These are phyloP conservation scores for Tipula lateralis DNA, from an alignment of 2,888 invertebrate genomes.

Conservation along the genomic window DNA sequence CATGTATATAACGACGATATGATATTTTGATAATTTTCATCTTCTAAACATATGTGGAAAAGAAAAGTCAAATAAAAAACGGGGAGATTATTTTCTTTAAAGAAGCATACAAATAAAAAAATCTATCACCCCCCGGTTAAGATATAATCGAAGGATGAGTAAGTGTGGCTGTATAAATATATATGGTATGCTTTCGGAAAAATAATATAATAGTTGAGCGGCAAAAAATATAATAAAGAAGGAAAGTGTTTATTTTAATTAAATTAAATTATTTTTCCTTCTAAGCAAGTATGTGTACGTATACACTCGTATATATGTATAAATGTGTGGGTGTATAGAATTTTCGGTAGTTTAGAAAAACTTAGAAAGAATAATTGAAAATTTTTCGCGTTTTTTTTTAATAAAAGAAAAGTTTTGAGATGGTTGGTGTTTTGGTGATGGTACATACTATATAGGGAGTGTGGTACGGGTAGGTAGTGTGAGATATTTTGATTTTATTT, in stretches of 20 bases:
- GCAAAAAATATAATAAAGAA: neutral
- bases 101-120: neutral
- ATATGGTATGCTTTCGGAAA: neutral
- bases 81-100: neutral
- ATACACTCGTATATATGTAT: neutral
- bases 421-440: neutral
- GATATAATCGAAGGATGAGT: neutral
- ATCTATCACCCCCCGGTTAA: slow-evolving; percentile 14
- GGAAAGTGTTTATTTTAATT: slow-evolving; percentile 19
- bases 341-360: slow-evolving; percentile 13
- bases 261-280: neutral
- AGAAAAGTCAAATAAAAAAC: neutral
- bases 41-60: neutral
- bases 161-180: neutral
- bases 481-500: slow-evolving; percentile 19
- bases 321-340: neutral
- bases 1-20: neutral
- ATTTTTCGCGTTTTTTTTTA: neutral
- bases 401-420: slow-evolving; percentile 1
- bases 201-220: neutral
- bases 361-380: slow-evolving; percentile 24
- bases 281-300: neutral
- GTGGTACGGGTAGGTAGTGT: neutral
- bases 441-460: neutral
- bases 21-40: neutral